Evolutionary conservation across 2,888 invertebrate genomes (phyloP).

Genomic region (Gisinianus flammeolus): DNA sequence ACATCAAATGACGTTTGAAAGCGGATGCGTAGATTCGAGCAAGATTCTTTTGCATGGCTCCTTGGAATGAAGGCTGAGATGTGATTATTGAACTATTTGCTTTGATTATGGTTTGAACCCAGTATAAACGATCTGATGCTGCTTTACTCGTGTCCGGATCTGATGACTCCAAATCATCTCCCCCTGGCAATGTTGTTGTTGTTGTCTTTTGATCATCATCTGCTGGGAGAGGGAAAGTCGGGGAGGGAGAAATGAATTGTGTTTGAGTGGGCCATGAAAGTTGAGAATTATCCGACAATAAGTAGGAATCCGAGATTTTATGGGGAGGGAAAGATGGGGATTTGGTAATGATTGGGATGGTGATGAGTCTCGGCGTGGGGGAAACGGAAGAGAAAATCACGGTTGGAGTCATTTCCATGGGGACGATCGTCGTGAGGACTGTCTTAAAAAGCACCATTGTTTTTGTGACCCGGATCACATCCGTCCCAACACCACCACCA

Average conservation of each 20-base stretch:
- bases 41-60: constrained; percentile 52
- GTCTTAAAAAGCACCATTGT: constrained; percentile 57
- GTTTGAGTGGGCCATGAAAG: constrained; percentile 10
- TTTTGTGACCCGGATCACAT: constrained; percentile 48
- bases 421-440: constrained; percentile 54
- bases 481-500: not conserved
- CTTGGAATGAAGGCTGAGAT: constrained; percentile 24
- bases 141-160: not conserved
- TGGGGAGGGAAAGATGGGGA: not conserved
- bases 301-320: not conserved
- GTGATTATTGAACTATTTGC: constrained; percentile 1
- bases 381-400: constrained; percentile 35
- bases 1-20: constrained; percentile 57
- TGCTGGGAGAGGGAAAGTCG: not conserved
- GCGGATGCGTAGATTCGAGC: constrained; percentile 57
- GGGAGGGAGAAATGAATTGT: not conserved
- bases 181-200: no score
- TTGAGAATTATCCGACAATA: no score
- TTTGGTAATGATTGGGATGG: not conserved
- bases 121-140: constrained; percentile 40
- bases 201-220: no score
- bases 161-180: not conserved
- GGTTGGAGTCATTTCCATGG: constrained; percentile 56
- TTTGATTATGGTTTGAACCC: constrained; percentile 57
- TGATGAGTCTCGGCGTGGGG: constrained; percentile 23